Evolutionary conservation across 2,113 vertebrate species (phyloP).

Genomic region (Glaucidium brasilianum): DNA sequence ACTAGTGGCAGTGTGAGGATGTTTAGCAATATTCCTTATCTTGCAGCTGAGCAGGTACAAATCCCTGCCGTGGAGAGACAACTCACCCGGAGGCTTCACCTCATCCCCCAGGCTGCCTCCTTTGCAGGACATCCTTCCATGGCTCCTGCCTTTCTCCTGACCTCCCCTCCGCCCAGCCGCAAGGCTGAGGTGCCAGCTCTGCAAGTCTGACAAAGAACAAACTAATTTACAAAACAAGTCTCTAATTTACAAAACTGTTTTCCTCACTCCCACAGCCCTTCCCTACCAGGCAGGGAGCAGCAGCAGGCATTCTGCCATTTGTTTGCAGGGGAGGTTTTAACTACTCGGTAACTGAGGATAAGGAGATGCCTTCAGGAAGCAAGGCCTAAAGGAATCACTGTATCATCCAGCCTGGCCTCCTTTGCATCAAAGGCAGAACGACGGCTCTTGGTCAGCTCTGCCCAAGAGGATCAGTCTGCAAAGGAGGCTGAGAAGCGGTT

Average conservation of each 20-base stretch:
- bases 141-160: background rate
- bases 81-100: background rate
- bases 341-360: background rate
- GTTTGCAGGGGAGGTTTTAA: background rate
- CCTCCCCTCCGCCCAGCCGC: background rate
- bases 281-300: background rate
- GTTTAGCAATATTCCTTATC: background rate
- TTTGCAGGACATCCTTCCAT: accelerated
- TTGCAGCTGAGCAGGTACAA: background rate
- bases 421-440: background rate
- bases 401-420: background rate
- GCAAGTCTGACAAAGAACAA: background rate
- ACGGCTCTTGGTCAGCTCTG: background rate
- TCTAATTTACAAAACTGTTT: background rate
- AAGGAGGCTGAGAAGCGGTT: background rate
- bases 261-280: background rate
- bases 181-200: background rate
- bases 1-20: background rate
- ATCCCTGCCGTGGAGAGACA: background rate
- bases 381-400: background rate
- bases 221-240: background rate
- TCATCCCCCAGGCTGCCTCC: background rate
- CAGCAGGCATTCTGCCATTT: background rate
- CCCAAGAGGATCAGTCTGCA: background rate
- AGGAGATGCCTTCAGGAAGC: background rate